These are phyloP conservation scores for Okamejei kenojei DNA, from an alignment of 2,797 vertebrate genomes.

Conservation along the genomic window DNA sequence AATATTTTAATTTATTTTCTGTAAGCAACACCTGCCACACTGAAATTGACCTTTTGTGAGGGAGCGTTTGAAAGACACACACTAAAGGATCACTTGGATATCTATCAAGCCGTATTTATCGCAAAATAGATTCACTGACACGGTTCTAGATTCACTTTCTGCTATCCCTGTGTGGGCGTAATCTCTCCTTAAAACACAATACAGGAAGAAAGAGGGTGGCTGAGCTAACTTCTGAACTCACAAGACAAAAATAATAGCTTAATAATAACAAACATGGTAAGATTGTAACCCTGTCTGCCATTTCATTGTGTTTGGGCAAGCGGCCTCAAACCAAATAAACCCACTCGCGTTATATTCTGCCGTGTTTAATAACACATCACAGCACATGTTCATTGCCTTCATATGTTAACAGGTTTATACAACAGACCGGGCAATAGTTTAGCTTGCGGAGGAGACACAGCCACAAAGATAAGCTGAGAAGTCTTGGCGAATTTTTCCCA, in stretches of 20 bases:
- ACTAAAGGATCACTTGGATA: neutral
- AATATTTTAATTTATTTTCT: conserved; percentile 27
- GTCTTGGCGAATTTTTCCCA: no score
- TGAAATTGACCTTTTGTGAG: neutral
- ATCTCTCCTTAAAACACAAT: neutral
- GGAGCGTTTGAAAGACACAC: neutral
- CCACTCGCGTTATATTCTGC: neutral
- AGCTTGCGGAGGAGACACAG: neutral
- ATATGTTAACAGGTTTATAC: neutral
- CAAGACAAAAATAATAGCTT: neutral
- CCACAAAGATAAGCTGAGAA: neutral
- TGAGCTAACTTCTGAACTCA: neutral
- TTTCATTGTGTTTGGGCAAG: neutral
- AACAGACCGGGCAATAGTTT: neutral
- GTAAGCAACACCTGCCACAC: conserved; percentile 14
- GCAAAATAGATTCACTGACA: neutral
- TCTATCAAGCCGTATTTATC: neutral
- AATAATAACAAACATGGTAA: neutral
- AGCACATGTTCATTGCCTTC: no score
- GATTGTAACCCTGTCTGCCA: neutral
- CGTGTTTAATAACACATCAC: neutral
- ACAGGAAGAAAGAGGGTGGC: neutral
- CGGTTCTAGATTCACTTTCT: neutral
- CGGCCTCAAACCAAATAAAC: neutral
- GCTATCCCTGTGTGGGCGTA: neutral